These are phyloP conservation scores for Diceros bicornis DNA, from an alignment of 2,797 vertebrate species.

Conservation along the genomic window DNA sequence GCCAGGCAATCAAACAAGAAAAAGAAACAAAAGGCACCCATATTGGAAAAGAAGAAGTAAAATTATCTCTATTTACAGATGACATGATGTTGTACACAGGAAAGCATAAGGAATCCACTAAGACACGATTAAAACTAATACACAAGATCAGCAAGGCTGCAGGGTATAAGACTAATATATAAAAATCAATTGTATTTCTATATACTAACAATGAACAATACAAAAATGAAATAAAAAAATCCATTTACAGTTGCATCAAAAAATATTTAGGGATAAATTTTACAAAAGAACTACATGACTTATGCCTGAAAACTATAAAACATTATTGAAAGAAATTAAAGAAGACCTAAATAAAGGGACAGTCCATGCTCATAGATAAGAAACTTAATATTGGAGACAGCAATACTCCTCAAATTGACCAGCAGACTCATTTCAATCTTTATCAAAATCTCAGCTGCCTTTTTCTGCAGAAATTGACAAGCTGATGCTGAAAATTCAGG, in stretches of 20 bases:
- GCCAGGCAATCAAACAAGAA: neutral
- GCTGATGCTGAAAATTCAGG: neutral
- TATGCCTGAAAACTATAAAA: constrained; percentile 4
- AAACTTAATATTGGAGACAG: neutral
- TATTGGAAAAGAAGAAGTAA: neutral
- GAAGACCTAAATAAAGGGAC: neutral
- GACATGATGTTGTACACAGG: neutral
- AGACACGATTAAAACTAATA: constrained; percentile 8
- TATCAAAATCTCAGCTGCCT: neutral
- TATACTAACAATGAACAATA: neutral
- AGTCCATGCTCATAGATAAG: neutral
- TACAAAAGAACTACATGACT: neutral
- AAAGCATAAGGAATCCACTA: neutral
- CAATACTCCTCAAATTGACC: neutral
- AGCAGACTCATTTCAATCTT: neutral
- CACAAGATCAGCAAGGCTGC: neutral
- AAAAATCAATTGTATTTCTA: neutral
- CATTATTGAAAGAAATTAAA: neutral
- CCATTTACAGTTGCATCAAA: constrained; percentile 2
- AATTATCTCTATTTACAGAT: neutral
- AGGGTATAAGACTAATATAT: neutral
- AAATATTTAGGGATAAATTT: constrained; percentile 7
- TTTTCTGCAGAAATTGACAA: neutral
- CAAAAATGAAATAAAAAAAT: constrained; percentile 41
- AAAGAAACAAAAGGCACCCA: neutral